These are phyloP conservation scores for Meliscaeva auricollis DNA, from an alignment of 2,888 invertebrate genomes.

Conservation along the genomic window DNA sequence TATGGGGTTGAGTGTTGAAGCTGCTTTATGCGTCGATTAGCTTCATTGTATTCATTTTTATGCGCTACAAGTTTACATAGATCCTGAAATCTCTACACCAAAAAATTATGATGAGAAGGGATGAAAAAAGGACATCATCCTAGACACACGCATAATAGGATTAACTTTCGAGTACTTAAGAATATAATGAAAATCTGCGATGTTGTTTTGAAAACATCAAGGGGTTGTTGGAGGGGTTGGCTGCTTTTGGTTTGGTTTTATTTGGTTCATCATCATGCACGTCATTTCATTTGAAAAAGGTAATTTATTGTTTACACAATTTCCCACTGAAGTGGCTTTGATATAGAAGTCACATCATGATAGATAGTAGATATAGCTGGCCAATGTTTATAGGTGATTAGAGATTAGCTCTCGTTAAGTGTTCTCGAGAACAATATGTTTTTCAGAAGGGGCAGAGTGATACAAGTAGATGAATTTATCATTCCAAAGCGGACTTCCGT, in stretches of 20 bases:
- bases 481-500: conserved; percentile 59
- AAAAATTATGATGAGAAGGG: conserved; percentile 25
- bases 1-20: conserved; percentile 29
- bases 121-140: conserved; percentile 64
- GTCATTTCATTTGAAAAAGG: conserved; percentile 70
- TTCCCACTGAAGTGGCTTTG: conserved; percentile 73
- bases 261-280: conserved; percentile 65
- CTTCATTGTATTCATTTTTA: conserved; percentile 80
- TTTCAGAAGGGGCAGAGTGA: conserved; percentile 24
- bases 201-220: conserved; percentile 73
- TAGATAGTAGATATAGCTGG: conserved; percentile 32
- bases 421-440: conserved; percentile 55
- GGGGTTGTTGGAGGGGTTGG: conserved; percentile 52
- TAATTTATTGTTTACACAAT: conserved; percentile 76
- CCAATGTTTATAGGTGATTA: conserved; percentile 71
- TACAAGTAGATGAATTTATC: conserved; percentile 38
- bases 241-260: conserved; percentile 10
- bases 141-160: conserved; percentile 73
- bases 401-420: conserved; percentile 71
- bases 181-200: conserved; percentile 67
- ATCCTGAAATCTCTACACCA: conserved; percentile 35
- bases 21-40: conserved; percentile 83
- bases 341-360: conserved; percentile 1
- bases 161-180: conserved; percentile 71
- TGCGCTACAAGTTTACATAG: conserved; percentile 73